Evolutionary conservation across 2,888 invertebrate genomes (phyloP), one percentile per base, ranked within the genome.

Genomic region (Hirudinaria manillensis): DNA sequence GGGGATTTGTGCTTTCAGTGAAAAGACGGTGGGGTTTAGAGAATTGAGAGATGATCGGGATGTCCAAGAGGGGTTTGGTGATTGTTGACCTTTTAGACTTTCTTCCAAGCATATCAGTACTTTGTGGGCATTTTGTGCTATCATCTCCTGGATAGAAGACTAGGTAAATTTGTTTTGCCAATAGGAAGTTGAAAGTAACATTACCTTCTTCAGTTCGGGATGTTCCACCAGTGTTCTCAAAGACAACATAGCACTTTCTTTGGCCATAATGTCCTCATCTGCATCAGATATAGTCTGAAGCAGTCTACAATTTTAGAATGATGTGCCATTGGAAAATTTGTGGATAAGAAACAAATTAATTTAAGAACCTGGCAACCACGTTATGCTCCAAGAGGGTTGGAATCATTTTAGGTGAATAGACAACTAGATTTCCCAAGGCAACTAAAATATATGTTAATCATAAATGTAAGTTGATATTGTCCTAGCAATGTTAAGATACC

Each of bases 221-320:
- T 27, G 24, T 27, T 61, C 61, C 24, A 29, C 24, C 19, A 61
- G 4, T 13, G 61, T 29, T 61, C 61, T 61, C 61, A 61, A 29
- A 29, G 61, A 61, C 21, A 61, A 61, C 61, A 61, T 13, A 61
- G 61, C 61, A 61, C 61, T 61, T 61, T 61, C 61, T 19, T 61
- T 24, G 3, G 10, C 24, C 29, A 29, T n/a, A 7, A 61, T 24
- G n/a, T 24, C 61, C 29, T 61, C 61, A 61, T 61, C 29, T 27
- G 24, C 61, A 29, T 61, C 61, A 29, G 24, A 61, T 7, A 29
- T 27, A 61, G n/a, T 7, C n/a, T 61, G 24, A 24, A 61, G 13
- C 24, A 61, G 61, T 61, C 61, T 61, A 19, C 3, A 45, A 45
- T 45, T 45, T 45, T 16, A 45, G 16, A 45, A 45, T 10, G 1